Percentiles rank a stretch among this genome's conserved stretches.
Conservation (phyloP, 2,797 vertebrate species). For the Oceanodroma leucorhoa region DNA sequence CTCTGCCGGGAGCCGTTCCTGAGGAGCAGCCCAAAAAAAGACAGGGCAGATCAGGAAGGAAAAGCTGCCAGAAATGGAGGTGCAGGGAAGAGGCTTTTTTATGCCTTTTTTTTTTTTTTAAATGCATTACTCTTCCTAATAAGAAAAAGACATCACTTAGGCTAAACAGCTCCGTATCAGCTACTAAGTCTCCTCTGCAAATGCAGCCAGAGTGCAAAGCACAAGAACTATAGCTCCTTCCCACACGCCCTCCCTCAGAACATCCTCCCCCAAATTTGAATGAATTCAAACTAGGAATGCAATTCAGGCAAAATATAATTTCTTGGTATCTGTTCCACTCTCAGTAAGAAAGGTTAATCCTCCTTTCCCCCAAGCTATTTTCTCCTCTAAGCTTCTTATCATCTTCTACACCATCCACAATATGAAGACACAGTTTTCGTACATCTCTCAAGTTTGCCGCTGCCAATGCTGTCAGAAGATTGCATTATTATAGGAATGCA, state of each 20-base stretch:
- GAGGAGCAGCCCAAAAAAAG: background rate
- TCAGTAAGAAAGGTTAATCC: conserved; percentile 34
- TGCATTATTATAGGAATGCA: background rate
- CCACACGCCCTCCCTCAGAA: background rate
- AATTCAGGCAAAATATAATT: conserved; percentile 20
- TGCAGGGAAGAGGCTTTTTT: background rate
- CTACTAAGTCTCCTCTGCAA: background rate
- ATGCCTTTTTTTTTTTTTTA: too few species aligned
- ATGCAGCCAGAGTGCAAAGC: background rate
- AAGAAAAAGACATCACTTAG: background rate
- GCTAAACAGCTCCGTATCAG: background rate
- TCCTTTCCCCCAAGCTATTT: conserved; percentile 23
- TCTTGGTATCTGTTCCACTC: conserved; percentile 27
- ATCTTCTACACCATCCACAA: conserved; percentile 7
- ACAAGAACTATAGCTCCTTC: background rate
- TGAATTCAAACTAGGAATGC: conserved; percentile 6
- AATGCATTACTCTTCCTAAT: background rate
- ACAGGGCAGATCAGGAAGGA: background rate
- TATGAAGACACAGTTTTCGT: background rate
- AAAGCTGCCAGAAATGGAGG: background rate
- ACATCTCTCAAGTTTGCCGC: background rate
- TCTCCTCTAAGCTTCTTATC: conserved; percentile 57
- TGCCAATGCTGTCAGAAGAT: background rate
- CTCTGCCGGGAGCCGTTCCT: background rate
- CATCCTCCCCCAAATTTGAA: background rate